A percentile compares a stretch with the other conserved stretches of the same genome.
These are phyloP conservation scores for Bagarius yarrelli DNA, from an alignment of 2,113 vertebrate genomes.

Conservation along the genomic window DNA sequence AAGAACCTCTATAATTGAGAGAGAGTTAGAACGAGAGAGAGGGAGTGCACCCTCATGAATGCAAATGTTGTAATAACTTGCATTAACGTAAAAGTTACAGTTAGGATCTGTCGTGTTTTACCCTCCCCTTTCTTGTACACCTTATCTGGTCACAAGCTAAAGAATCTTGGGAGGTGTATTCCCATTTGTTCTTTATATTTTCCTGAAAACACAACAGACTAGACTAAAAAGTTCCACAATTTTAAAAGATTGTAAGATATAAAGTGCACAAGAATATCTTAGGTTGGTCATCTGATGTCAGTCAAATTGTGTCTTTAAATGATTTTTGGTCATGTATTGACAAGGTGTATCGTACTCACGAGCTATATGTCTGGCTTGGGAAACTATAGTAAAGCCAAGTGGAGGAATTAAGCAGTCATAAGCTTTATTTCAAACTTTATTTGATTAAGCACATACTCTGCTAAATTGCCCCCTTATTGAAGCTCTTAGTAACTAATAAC, in stretches of 20 bases:
- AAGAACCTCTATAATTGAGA: conserved; percentile 24
- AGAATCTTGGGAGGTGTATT: not conserved
- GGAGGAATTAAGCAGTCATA: conserved; percentile 5
- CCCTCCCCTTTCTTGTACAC: not conserved
- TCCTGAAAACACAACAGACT: not conserved
- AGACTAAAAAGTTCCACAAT: not conserved
- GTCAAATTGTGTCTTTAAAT: not conserved
- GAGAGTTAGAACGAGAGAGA: not conserved
- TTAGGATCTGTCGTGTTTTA: not conserved
- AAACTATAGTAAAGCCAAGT: not conserved
- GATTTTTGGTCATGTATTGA: not conserved
- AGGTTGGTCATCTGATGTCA: not conserved
- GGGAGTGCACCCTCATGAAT: not conserved
- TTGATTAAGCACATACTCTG: conserved; percentile 22
- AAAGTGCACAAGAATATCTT: not conserved
- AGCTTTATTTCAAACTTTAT: not conserved
- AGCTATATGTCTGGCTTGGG: not conserved
- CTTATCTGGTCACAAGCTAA: not conserved
- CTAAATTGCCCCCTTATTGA: conserved; percentile 8
- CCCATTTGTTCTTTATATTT: not conserved
- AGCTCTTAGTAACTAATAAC: conserved; percentile 32
- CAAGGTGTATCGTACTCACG: not conserved
- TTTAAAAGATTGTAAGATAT: not conserved
- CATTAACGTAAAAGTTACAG: conserved; percentile 1
- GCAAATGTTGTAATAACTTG: conserved; percentile 12